These are phyloP conservation scores for Saccopteryx leptura DNA, from an alignment of 2,113 vertebrate genomes.

Conservation along the genomic window DNA sequence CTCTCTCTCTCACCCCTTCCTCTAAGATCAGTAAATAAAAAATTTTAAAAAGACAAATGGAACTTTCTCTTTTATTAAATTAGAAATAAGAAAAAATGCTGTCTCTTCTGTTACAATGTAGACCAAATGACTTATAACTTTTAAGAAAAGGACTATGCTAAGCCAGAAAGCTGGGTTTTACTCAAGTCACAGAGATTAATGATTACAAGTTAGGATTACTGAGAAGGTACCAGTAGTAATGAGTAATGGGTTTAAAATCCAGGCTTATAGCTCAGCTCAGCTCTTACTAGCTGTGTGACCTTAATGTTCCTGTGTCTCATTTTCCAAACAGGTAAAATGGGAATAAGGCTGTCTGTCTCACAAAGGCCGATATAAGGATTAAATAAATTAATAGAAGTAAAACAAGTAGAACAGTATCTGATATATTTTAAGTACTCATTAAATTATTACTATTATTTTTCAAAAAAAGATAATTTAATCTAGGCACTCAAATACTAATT, in stretches of 20 bases:
- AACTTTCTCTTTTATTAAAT: conserved; percentile 11
- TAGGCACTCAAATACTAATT: conserved; percentile 30
- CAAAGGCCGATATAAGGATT: neutral
- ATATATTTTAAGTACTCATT: neutral
- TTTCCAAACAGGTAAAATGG: conserved; percentile 19
- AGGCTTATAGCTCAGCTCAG: neutral
- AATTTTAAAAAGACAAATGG: conserved; percentile 10
- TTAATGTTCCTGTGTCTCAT: neutral
- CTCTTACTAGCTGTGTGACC: neutral
- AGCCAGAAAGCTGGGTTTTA: conserved; percentile 54
- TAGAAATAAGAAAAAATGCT: neutral
- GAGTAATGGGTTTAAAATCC: neutral
- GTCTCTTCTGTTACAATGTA: neutral
- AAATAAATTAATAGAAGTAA: conserved; percentile 33
- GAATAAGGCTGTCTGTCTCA: neutral
- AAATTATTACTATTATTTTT: conserved; percentile 22
- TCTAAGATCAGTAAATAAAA: too few relatives aligned
- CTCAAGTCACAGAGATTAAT: conserved; percentile 17
- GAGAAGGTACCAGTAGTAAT: neutral
- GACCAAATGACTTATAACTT: conserved; percentile 30
- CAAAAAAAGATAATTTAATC: neutral
- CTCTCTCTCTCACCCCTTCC: too few relatives aligned
- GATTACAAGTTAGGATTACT: conserved; percentile 44
- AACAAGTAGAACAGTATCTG: conserved; percentile 48
- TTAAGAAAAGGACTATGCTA: conserved; percentile 38